A percentile compares a stretch with the other conserved stretches of the same genome.
phyloP scores from a whole-genome alignment of 2,888 invertebrate species.

The Noctua janthe region DNA sequence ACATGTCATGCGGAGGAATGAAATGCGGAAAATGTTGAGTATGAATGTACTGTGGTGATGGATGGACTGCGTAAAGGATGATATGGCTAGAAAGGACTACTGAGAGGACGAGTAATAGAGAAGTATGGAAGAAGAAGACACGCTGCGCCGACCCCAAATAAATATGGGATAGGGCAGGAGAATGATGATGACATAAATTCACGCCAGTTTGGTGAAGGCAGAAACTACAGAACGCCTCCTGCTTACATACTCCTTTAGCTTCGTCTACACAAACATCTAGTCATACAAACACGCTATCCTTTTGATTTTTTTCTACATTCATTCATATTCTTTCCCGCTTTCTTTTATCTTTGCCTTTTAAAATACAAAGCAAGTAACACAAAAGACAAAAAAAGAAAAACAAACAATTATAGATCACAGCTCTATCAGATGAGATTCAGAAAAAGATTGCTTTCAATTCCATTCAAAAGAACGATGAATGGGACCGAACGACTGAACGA shows the following conservation, averaged over 20 bases:
- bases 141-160: no score
- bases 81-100: no score
- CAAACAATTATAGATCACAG: conserved; percentile 49
- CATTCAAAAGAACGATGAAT: conserved; percentile 58
- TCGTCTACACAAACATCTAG: neutral
- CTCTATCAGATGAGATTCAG: conserved; percentile 56
- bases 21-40: neutral
- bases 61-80: no score
- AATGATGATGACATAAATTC: neutral
- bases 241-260: neutral
- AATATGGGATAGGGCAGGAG: neutral
- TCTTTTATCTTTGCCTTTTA: neutral
- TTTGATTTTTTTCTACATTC: neutral
- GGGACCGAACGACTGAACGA: conserved; percentile 61
- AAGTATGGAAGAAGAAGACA: no score
- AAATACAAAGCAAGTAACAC: conserved; percentile 22
- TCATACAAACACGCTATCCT: neutral
- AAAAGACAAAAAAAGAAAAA: conserved; percentile 36
- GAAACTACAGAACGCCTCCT: neutral
- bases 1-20: no score
- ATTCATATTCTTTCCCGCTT: neutral
- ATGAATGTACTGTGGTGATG: neutral
- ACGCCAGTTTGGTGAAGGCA: neutral
- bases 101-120: no score
- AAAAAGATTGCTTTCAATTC: conserved; percentile 60